phyloP scores from a whole-genome alignment of 2,888 invertebrate genomes.

The Drosophila eohydei region DNA sequence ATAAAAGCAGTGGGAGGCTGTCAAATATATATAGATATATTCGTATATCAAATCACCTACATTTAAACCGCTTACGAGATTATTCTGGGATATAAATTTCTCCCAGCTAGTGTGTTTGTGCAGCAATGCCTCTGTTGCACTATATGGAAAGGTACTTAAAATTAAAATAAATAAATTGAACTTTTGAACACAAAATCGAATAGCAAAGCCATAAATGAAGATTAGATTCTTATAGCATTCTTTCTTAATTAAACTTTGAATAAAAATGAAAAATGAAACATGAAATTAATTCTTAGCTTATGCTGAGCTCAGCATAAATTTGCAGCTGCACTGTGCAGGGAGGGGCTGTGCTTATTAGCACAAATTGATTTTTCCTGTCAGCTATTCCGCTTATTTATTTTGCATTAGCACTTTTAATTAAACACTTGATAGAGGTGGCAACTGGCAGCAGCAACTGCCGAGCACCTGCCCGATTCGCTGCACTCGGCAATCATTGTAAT shows the following conservation, averaged over 20 bases:
- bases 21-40: too few relatives aligned
- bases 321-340: slow-evolving; percentile 25
- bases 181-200: too few relatives aligned
- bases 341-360: slow-evolving; percentile 65
- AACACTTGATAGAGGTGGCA: slow-evolving; percentile 58
- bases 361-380: slow-evolving; percentile 78
- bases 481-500: slow-evolving; percentile 77
- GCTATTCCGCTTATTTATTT: slow-evolving; percentile 70
- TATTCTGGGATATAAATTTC: too few relatives aligned
- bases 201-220: too few relatives aligned
- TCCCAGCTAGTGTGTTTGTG: too few relatives aligned
- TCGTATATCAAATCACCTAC: too few relatives aligned
- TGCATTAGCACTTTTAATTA: slow-evolving; percentile 81
- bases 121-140: too few relatives aligned
- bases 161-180: too few relatives aligned
- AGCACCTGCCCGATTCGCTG: slow-evolving; percentile 35
- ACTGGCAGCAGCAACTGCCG: slow-evolving; percentile 26
- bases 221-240: too few relatives aligned
- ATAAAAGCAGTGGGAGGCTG: too few relatives aligned
- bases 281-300: slow-evolving; percentile 4
- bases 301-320: slow-evolving; percentile 37
- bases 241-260: slow-evolving; percentile 3
- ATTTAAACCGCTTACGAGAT: too few relatives aligned
- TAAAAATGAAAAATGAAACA: slow-evolving; percentile 6
- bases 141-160: too few relatives aligned